These are phyloP conservation scores for Heliangelus exortis DNA, from an alignment of 2,797 vertebrate genomes.

Conservation along the genomic window DNA sequence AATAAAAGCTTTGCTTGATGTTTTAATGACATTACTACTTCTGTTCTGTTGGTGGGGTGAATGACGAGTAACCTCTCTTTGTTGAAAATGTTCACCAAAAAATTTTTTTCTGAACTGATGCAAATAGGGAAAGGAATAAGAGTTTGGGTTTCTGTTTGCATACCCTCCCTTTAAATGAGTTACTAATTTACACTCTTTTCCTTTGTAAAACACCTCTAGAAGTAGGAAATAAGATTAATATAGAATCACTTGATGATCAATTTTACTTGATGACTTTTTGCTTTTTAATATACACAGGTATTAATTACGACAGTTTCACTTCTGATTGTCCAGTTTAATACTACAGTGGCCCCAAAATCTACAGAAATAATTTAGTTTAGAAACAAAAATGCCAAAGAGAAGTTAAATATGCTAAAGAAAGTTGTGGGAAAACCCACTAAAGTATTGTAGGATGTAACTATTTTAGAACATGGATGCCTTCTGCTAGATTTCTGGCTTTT, in stretches of 20 bases:
- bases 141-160: not conserved
- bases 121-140: not conserved
- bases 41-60: not conserved
- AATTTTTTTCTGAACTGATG: not conserved
- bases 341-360: not conserved
- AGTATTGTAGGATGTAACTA: not conserved
- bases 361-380: not conserved
- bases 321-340: not conserved
- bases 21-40: not conserved
- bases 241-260: not conserved
- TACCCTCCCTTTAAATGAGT: not conserved
- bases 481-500: not conserved
- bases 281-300: not conserved
- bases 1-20: not conserved
- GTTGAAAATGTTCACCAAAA: not conserved
- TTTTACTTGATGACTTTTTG: slow-evolving; percentile 1
- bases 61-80: not conserved
- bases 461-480: not conserved
- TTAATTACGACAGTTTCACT: not conserved
- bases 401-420: not conserved
- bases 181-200: not conserved
- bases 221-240: not conserved
- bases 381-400: not conserved
- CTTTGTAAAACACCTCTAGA: not conserved
- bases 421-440: not conserved